A percentile compares a stretch with the other conserved stretches of the same genome.
phyloP scores from a whole-genome alignment of 2,797 vertebrate species.

The Argyrosomus regius region DNA sequence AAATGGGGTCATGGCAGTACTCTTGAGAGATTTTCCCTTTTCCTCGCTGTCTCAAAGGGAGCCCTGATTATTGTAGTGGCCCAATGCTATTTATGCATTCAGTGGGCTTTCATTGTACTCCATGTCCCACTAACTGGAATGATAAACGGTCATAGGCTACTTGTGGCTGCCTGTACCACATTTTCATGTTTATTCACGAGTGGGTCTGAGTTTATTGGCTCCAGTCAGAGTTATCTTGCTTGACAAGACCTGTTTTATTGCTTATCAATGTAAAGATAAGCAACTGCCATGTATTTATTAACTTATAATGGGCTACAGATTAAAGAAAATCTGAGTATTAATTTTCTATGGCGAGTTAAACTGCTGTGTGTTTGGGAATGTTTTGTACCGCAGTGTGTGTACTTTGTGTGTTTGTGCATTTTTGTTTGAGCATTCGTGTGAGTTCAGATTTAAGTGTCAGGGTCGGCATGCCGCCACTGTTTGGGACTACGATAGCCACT shows the following conservation, averaged over 20 bases:
- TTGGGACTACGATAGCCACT: constrained; percentile 58
- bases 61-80: constrained; percentile 48
- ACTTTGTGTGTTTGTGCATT: constrained; percentile 28
- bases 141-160: constrained; percentile 34
- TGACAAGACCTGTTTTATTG: constrained; percentile 62
- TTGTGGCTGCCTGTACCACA: constrained; percentile 42
- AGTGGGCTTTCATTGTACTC: constrained; percentile 63
- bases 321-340: background rate
- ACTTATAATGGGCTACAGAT: constrained; percentile 13
- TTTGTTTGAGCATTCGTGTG: constrained; percentile 45
- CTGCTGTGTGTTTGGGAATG: constrained; percentile 1
- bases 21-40: constrained; percentile 36
- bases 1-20: constrained; percentile 57
- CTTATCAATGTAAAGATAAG: constrained; percentile 12
- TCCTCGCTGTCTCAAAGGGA: constrained; percentile 35
- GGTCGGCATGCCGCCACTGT: constrained; percentile 63
- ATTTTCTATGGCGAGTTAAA: constrained; percentile 9
- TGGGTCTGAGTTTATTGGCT: constrained; percentile 60
- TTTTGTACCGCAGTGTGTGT: constrained; percentile 14
- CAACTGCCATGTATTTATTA: background rate
- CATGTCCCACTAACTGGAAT: constrained; percentile 58
- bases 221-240: constrained; percentile 46
- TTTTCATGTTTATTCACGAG: constrained; percentile 61
- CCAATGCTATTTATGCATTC: constrained; percentile 54
- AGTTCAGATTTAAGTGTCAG: constrained; percentile 34